Conservation (phyloP, 2,113 vertebrate genomes). For the Amia ocellicauda region DNA sequence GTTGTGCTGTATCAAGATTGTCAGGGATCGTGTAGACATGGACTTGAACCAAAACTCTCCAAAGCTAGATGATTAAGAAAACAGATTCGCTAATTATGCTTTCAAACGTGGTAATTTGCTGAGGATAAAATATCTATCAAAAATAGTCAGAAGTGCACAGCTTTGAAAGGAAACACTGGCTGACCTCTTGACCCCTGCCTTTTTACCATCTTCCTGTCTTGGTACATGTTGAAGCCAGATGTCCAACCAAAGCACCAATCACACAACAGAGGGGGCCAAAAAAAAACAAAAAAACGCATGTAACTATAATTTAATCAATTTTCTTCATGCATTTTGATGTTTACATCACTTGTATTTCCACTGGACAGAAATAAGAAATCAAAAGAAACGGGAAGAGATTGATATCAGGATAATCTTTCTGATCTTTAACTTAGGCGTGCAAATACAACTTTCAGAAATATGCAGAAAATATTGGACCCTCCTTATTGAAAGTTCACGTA, state of each 20-base stretch:
- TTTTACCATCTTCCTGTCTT: constrained; percentile 79
- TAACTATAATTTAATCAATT: constrained; percentile 48
- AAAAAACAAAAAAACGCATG: constrained; percentile 52
- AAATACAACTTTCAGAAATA: constrained; percentile 29
- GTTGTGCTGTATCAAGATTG: constrained; percentile 51
- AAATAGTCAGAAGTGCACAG: constrained; percentile 76
- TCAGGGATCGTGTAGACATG: constrained; percentile 60
- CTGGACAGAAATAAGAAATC: constrained; percentile 48
- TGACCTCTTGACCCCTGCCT: constrained; percentile 77
- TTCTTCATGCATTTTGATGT: constrained; percentile 42
- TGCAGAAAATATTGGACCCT: constrained; percentile 21
- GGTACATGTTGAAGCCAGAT: constrained; percentile 95
- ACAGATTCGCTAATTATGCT: constrained; percentile 91
- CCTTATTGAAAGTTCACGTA: constrained; percentile 40
- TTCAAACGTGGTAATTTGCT: constrained; percentile 90
- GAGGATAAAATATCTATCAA: constrained; percentile 95
- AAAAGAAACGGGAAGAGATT: constrained; percentile 47
- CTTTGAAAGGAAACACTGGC: constrained; percentile 82
- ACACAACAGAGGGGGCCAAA: constrained; percentile 45
- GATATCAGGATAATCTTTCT: constrained; percentile 38
- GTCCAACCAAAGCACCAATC: constrained; percentile 50
- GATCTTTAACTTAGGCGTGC: constrained; percentile 43
- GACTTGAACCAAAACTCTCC: constrained; percentile 65
- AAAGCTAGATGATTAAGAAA: constrained; percentile 87
- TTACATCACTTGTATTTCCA: constrained; percentile 36